Base-by-base conservation (phyloP, 1,140 invertebrate genomes). In the Gonioctena quinquepunctata region DNA sequence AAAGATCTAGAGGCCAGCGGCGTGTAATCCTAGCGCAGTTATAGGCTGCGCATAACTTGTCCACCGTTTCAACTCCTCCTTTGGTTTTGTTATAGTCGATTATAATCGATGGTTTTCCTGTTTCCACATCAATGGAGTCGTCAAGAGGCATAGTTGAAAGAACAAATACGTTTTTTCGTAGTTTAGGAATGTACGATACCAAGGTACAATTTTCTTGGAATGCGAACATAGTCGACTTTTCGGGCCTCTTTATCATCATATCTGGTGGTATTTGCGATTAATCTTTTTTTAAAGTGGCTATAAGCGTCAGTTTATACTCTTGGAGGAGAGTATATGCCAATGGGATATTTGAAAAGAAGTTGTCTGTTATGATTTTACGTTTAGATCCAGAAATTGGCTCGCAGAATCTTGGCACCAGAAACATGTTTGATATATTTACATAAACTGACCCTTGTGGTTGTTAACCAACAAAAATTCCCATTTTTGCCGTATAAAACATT, bases 401-500 rank as follows among this genome's bases (percentile, higher is more conserved):
- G 57, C 61, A 72, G n/a, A 74, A 33, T 18, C 72, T 18, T 42
- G 23, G 48, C 16, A 64, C 64, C n/a, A 74, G n/a, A n/a, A n/a
- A n/a, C n/a, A n/a, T n/a, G n/a, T n/a, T n/a, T 28, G 27, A 28
- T 28, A 8, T 28, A 8, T 28, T 28, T 28, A 28, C 27, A 28
- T 62, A 26, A 52, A 63, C 26, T 25, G 66, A 54, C 18, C 66
- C 69, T 25, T 49, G 21, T 26, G 66, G 65, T 54, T 76, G 66
- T 60, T 73, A 6, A 16, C 71, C 68, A 6, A 71, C 25, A 33
- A 73, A 77, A 19, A 77, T 50, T 68, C 71, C 73, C 62, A 76
- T 54, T 50, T 69, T 69, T 1, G 21, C n/a, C 8, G 69, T 70
- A 60, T 76, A 75, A 62, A 67, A 71, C 27, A 66, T 60, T 71